phyloP scores from a whole-genome alignment of 2,113 vertebrate genomes.

The Stegastes partitus region DNA sequence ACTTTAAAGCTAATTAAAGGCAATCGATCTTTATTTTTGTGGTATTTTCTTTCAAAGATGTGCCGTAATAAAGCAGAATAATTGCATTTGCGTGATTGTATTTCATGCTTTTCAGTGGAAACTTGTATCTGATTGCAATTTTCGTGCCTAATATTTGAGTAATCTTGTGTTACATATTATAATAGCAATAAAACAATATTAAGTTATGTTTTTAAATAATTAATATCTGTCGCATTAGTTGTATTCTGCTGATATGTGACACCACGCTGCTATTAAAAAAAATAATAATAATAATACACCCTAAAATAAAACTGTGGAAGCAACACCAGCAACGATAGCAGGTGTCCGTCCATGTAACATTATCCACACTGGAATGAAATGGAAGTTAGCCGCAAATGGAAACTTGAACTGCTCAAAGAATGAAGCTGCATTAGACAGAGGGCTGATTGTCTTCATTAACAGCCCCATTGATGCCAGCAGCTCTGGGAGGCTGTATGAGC shows the following conservation, averaged over 20 bases:
- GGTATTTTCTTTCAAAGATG: background rate
- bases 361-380: background rate
- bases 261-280: background rate
- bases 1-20: background rate
- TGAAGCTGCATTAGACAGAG: too few species aligned
- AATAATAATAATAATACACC: background rate
- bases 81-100: constrained; percentile 44
- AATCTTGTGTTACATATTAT: constrained; percentile 2
- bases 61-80: constrained; percentile 4
- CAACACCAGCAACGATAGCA: too few species aligned
- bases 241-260: background rate
- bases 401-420: too few species aligned
- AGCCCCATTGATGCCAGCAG: too few species aligned
- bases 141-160: background rate
- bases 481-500: too few species aligned
- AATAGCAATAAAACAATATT: background rate
- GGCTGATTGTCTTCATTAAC: too few species aligned
- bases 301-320: background rate
- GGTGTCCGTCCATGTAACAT: background rate
- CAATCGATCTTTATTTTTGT: constrained; percentile 12
- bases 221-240: too few species aligned
- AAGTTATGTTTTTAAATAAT: background rate
- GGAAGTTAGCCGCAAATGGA: background rate
- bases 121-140: constrained; percentile 22
- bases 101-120: constrained; percentile 1